Percentiles rank a stretch among this genome's conserved stretches.
Evolutionary conservation across 2,113 vertebrate genomes (phyloP).

Genomic region (Columba janthina): DNA sequence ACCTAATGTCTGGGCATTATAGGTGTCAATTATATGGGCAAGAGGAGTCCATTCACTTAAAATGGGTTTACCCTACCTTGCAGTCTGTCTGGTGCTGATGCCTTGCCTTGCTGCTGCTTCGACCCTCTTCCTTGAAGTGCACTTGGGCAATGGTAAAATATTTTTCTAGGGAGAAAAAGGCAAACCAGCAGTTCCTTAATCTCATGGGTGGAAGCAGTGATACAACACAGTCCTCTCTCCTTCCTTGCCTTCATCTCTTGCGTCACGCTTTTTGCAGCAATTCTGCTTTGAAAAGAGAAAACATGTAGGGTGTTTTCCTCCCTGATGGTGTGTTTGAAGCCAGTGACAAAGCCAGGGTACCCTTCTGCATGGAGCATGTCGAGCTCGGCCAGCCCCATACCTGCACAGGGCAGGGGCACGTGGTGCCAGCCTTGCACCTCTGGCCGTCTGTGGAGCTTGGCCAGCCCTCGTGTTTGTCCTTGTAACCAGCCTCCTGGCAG

Average conservation of each 20-base stretch:
- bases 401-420: not conserved
- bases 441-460: accelerated
- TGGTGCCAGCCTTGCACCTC: not conserved
- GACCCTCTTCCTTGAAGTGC: not conserved
- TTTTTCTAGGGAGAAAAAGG: not conserved
- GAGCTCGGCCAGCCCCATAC: not conserved
- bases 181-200: not conserved
- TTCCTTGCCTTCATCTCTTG: accelerated
- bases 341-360: not conserved
- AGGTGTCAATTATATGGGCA: too few species aligned
- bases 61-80: not conserved
- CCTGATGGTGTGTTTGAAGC: not conserved
- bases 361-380: not conserved
- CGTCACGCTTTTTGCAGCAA: not conserved
- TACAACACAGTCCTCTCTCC: not conserved
- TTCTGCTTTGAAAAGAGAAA: not conserved
- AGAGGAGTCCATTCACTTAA: too few species aligned
- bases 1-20: too few species aligned
- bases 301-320: not conserved
- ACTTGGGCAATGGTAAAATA: not conserved
- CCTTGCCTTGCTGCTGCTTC: not conserved
- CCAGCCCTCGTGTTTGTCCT: not conserved
- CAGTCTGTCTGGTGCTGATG: not conserved
- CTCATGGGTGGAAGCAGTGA: not conserved
- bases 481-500: not conserved